phyloP scores from a whole-genome alignment of 2,113 vertebrate genomes.

The Turnix velox region DNA sequence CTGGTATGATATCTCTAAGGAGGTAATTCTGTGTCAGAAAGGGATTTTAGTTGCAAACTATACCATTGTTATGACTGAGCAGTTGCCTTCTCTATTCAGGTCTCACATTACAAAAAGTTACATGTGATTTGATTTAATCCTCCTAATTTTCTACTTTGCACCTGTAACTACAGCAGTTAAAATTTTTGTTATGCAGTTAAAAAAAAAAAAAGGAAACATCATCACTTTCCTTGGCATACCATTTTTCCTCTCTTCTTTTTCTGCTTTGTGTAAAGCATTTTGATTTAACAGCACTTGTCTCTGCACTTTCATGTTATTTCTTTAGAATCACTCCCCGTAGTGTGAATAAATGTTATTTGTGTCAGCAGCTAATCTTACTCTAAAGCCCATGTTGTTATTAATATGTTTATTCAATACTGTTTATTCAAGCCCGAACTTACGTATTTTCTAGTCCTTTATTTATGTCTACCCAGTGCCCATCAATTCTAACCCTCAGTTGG shows the following conservation, averaged over 20 bases:
- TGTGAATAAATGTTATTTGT: conserved; percentile 38
- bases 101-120: neutral
- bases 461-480: neutral
- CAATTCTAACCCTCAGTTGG: neutral
- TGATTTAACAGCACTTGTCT: conserved; percentile 14
- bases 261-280: neutral
- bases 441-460: neutral
- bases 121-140: neutral
- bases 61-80: neutral
- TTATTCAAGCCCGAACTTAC: neutral
- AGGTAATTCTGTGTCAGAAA: neutral
- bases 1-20: neutral
- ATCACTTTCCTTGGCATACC: neutral
- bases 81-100: neutral
- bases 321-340: conserved; percentile 24
- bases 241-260: neutral
- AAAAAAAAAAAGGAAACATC: neutral
- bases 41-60: neutral
- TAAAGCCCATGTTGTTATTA: neutral
- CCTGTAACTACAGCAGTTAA: neutral
- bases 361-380: conserved; percentile 44
- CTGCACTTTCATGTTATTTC: neutral
- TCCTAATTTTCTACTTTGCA: neutral
- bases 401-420: conserved; percentile 25
- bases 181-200: neutral